Base-by-base conservation (phyloP, 2,888 invertebrate genomes). In the Phorcus lineatus region DNA sequence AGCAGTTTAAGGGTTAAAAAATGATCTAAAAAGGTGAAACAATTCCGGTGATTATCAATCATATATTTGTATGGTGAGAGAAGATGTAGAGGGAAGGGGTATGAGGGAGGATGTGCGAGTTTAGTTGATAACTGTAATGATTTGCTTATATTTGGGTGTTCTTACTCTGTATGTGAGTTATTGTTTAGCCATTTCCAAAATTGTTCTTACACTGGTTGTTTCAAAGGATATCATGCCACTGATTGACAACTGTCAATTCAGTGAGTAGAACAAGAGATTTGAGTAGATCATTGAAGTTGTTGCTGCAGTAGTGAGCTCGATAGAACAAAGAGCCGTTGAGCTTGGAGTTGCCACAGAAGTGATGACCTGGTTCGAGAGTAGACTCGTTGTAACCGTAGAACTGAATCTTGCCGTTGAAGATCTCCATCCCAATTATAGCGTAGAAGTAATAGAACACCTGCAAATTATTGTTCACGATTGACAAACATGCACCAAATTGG, bases 171-270 rank as follows among this genome's bases (percentile, higher is more conserved):
- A 36, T n/a, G n/a, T n/a, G 36, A 36, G 36, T 36, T n/a, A n/a
- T n/a, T 36, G 36, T 36, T 36, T 36, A 36, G 36, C 47, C 6
- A 13, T 1, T 6, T 9, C 1, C 57, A 9, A 57, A 4, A 57
- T n/a, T 57, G 24, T 57, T 57, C 19, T 57, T 57, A 57, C 13
- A n/a, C 19, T 57, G 19, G 1, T 57, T 7, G 6, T 3, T 11
- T 31, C 36, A 89, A 93, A 93, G 93, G 92, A 92, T 93, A 92
- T 90, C 93, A 90, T 94, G 94, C 94, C 94, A 94, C 85, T 94
- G 94, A 87, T 94, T 94, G 79, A 94, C 94, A n/a, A 94, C 93
- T 75, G 93, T 94, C 52, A 94, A 89, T 83, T 94, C 94, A 89
- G 94, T 93, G 80, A 94, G 89, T 2, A 94, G 85, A 2, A 94